Base-by-base conservation (phyloP, 2,797 vertebrate genomes). In the Danio albolineatus region DNA sequence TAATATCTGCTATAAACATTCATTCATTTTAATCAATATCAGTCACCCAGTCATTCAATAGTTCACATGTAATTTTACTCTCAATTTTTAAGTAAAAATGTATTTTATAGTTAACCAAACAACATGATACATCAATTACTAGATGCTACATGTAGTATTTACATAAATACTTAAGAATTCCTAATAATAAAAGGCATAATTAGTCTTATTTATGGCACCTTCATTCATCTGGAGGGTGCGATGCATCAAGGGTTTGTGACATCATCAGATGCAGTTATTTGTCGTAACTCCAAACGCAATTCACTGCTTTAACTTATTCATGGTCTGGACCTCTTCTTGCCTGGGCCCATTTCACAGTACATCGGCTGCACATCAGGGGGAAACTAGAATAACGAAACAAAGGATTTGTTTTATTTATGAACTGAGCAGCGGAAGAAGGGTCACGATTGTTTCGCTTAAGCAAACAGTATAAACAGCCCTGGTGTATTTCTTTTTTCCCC, bases 331-430 rank as follows among this genome's bases (percentile, higher is more conserved):
- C 75, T 87, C 90, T 89, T 80, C 84, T 28, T 83, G 86, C 92
- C 84, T 67, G 83, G 83, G 87, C 87, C 87, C 78, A 89, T 93
- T 92, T 89, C 83, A 87, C 87, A 85, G 85, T 85, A 85, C 88
- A 85, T 87, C 84, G 87, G 85, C 85, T 88, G 87, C 88, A 88
- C 84, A 88, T 86, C 83, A 54, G 10, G 7, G 60, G 48, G 78
- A 39, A 81, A 77, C 82, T 82, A 57, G 82, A 84, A 76, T 82
- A 82, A 84, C 75, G 84, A 90, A 91, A 91, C 85, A 90, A 91
- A 90, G 86, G 85, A 19, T 86, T 88, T 90, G 90, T 88, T 89
- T 91, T 93, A 93, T 93, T 93, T 89, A 92, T 92, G 88, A 93
- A 86, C 60, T 9, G 61, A 44, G 78, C 59, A n/a, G 16, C 5